phyloP scores from a whole-genome alignment of 2,888 invertebrate species.

The Griposia aprilina region DNA sequence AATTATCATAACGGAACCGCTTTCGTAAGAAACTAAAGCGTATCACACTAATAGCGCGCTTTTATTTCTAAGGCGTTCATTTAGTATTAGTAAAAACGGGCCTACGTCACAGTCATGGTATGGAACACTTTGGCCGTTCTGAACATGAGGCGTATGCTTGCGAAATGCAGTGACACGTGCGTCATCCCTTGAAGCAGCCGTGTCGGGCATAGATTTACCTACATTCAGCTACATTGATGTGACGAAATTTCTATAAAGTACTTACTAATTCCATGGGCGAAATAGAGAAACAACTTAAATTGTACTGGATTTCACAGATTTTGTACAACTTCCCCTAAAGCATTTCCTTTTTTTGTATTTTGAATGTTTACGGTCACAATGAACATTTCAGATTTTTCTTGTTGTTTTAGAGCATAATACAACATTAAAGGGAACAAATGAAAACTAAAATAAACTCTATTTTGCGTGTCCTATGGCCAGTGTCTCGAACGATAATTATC shows the following conservation, averaged over 20 bases:
- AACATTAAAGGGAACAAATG: background rate
- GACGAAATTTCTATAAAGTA: background rate
- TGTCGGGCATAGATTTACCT: background rate
- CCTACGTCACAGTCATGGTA: background rate
- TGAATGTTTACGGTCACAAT: background rate
- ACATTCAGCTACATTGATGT: background rate
- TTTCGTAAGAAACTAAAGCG: background rate
- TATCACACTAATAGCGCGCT: background rate
- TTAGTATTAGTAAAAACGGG: background rate
- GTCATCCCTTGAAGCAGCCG: background rate
- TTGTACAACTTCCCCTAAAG: background rate
- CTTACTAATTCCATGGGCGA: constrained; percentile 4
- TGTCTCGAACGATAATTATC: background rate
- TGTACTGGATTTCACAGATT: background rate
- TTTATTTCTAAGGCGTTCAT: background rate
- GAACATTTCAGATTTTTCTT: background rate
- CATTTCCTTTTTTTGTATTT: background rate
- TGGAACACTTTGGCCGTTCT: background rate
- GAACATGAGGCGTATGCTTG: background rate
- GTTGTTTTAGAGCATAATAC: too few species aligned
- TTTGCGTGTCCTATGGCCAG: background rate
- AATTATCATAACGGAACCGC: background rate
- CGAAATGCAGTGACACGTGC: background rate
- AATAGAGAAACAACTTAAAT: background rate
- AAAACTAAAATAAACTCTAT: background rate